A percentile compares a stretch with the other conserved stretches of the same genome.
Evolutionary conservation across 2,113 vertebrate genomes (phyloP).

Genomic region (Caloenas nicobarica): DNA sequence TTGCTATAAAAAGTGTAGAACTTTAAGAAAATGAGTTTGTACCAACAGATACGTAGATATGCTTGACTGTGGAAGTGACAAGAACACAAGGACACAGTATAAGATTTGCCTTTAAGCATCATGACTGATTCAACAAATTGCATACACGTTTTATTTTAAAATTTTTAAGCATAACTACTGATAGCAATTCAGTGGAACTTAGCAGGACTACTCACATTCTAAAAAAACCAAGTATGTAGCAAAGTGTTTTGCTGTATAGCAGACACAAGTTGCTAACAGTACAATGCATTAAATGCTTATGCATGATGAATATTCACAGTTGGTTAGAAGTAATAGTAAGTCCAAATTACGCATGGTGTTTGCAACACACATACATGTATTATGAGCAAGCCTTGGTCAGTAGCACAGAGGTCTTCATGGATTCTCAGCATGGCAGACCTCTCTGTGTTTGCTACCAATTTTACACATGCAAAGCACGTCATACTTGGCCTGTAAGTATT

Average conservation of each 20-base stretch:
- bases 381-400: neutral
- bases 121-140: neutral
- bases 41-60: neutral
- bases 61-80: neutral
- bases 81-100: neutral
- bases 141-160: neutral
- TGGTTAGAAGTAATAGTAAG: neutral
- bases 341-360: neutral
- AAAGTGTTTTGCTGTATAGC: neutral
- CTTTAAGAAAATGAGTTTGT: neutral
- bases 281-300: neutral
- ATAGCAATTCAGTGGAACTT: neutral
- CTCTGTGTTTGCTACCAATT: neutral
- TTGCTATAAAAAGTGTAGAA: neutral
- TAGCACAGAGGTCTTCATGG: neutral
- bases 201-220: neutral
- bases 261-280: neutral
- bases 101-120: neutral
- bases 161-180: neutral
- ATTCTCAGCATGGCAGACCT: neutral
- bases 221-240: neutral
- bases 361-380: fast-evolving
- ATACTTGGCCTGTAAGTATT: neutral
- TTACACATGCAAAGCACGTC: neutral
- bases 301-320: neutral